phyloP scores from a whole-genome alignment of 2,888 invertebrate genomes.

The Junonia oenone region DNA sequence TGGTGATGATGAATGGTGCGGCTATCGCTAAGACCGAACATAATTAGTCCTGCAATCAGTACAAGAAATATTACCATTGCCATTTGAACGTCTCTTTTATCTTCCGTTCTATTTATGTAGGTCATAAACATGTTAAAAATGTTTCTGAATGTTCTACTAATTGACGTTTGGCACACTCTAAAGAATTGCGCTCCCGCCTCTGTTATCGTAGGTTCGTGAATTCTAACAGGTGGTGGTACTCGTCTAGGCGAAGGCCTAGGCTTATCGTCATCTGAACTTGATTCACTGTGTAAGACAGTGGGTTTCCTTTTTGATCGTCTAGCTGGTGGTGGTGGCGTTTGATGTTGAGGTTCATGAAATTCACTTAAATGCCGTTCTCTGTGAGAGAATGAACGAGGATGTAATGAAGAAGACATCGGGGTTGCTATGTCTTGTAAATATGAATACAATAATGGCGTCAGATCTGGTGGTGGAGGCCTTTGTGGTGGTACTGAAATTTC shows the following conservation, averaged over 20 bases:
- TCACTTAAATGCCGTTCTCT: slow-evolving; percentile 57
- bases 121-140: slow-evolving; percentile 83
- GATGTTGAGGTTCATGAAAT: slow-evolving; percentile 53
- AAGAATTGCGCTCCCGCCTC: slow-evolving; percentile 86
- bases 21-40: slow-evolving; percentile 86
- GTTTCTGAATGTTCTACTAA: slow-evolving; percentile 83
- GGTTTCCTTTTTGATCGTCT: slow-evolving; percentile 72
- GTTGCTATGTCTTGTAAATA: slow-evolving; percentile 77
- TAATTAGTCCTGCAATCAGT: slow-evolving; percentile 86
- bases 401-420: slow-evolving; percentile 64
- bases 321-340: slow-evolving; percentile 60
- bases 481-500: slow-evolving; percentile 53
- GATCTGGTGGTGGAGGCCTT: slow-evolving; percentile 70
- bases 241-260: slow-evolving; percentile 63
- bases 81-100: slow-evolving; percentile 86
- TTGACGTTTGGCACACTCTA: slow-evolving; percentile 83
- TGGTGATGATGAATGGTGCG: slow-evolving; percentile 89
- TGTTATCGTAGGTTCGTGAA: slow-evolving; percentile 82
- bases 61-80: slow-evolving; percentile 88
- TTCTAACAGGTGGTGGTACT: slow-evolving; percentile 54
- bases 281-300: slow-evolving; percentile 60
- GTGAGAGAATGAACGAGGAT: slow-evolving; percentile 50
- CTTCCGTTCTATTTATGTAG: slow-evolving; percentile 81
- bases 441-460: slow-evolving; percentile 69
- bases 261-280: slow-evolving; percentile 73